These are phyloP conservation scores for Strigamia transsilvanica DNA, from an alignment of 2,888 invertebrate genomes.

Conservation along the genomic window DNA sequence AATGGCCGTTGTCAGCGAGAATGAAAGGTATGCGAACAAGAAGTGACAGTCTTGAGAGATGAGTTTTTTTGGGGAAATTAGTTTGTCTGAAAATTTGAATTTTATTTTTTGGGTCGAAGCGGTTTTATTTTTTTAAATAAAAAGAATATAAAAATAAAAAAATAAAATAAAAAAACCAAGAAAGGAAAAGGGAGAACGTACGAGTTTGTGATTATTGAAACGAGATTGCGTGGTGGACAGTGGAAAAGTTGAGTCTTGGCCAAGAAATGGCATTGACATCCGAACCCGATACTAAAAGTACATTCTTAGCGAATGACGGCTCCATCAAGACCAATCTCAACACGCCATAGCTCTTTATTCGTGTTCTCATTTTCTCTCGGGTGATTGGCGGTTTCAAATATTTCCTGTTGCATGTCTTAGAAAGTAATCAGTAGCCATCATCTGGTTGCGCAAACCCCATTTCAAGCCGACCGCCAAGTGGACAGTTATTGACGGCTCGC, in stretches of 20 bases:
- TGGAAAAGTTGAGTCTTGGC: background rate
- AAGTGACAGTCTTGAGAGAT: background rate
- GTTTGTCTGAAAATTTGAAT: no score
- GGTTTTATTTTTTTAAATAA: background rate
- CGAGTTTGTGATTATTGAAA: background rate
- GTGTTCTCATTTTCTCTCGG: background rate
- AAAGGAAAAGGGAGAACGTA: no score
- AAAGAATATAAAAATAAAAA: no score
- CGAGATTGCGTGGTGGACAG: background rate
- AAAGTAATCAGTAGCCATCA: slow-evolving; percentile 1
- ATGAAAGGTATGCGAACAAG: background rate
- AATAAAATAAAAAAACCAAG: no score
- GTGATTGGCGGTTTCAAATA: slow-evolving; percentile 20
- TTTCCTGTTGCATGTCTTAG: slow-evolving; percentile 5
- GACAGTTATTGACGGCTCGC: slow-evolving; percentile 20
- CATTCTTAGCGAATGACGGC: slow-evolving; percentile 6
- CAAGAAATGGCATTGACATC: no score
- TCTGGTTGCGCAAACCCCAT: background rate
- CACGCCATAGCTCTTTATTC: background rate
- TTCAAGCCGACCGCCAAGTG: background rate
- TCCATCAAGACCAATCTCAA: slow-evolving; percentile 1
- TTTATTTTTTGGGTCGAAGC: no score
- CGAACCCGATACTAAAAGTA: no score
- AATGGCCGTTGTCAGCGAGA: background rate
- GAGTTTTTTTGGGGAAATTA: background rate